Base-by-base conservation (phyloP, 2,888 invertebrate genomes). In the Laothoe populi region DNA sequence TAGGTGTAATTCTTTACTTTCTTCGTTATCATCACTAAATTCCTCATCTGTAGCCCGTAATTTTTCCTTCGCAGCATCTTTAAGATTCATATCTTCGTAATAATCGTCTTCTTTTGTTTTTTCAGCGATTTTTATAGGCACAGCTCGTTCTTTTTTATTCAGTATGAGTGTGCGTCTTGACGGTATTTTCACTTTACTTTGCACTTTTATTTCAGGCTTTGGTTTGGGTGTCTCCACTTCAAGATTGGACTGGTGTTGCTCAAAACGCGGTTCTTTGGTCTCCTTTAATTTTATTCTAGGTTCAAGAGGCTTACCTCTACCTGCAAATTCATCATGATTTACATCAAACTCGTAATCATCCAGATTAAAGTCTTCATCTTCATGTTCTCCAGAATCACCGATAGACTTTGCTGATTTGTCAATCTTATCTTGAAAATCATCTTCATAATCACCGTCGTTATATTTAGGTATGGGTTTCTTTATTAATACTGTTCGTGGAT, bases 281-380 rank as follows among this genome's bases (percentile, higher is more conserved):
- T 66, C 67, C 63, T 77, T 81, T 19, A 48, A 24, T 66, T 79
- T 83, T 10, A 44, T 62, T 63, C 86, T 81, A 0, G 90, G 89
- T 62, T 86, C 84, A 44, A 86, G 66, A 8, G 82, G 88, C 64
- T 90, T 90, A 2, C 84, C 82, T 68, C 86, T 78, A 0, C 86
- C 79, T 1, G 71, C 64, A 24, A 80, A 91, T 66, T 90, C 91
- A 60, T 92, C 91, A 60, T 91, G 90, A 63, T 87, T 84, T 0
- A 87, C 73, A 66, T 90, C 91, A 57, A 92, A 91, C 40, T 92
- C 90, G 57, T 90, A 91, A 66, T 92, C 91, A 10, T 83, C 80
- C 13, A 90, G 62, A 70, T 83, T 89, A 46, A 90, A 91, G 63
- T 92, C 91, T 70, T 90, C 88, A 24, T 92, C 90, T 74, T 90